A percentile compares a stretch with the other conserved stretches of the same genome.
phyloP scores from a whole-genome alignment of 2,888 invertebrate species.

The Ramazzottius varieornatus region DNA sequence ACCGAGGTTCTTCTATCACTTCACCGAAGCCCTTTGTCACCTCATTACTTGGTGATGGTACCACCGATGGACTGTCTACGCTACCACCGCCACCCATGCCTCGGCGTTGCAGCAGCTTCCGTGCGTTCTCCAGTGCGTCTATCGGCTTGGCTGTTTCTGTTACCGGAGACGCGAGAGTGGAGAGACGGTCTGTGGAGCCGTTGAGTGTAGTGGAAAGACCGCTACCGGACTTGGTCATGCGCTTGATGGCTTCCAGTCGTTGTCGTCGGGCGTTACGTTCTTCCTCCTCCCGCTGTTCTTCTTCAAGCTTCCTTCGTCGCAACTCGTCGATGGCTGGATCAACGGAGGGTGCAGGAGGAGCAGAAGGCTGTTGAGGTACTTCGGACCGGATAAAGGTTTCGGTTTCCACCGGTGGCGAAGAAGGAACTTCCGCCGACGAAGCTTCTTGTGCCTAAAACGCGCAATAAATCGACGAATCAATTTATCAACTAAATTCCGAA shows the following conservation, averaged over 20 bases:
- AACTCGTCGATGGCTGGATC: too few relatives aligned
- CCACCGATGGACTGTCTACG: neutral
- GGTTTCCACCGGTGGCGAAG: too few relatives aligned
- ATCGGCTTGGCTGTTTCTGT: neutral
- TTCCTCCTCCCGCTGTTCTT: neutral
- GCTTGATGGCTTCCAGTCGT: slow-evolving; percentile 2
- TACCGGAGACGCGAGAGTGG: neutral
- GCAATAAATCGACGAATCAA: too few relatives aligned
- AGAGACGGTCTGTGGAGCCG: neutral
- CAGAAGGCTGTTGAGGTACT: too few relatives aligned
- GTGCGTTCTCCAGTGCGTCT: slow-evolving; percentile 1
- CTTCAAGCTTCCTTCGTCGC: neutral
- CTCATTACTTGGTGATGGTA: neutral
- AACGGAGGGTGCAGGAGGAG: too few relatives aligned
- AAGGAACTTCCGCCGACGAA: too few relatives aligned
- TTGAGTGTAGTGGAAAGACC: neutral
- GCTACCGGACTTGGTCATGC: neutral
- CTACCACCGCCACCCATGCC: neutral
- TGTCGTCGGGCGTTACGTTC: neutral
- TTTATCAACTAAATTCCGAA: too few relatives aligned
- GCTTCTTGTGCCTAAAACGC: too few relatives aligned
- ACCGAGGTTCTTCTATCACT: neutral
- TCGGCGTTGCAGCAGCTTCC: neutral
- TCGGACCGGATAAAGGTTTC: too few relatives aligned
- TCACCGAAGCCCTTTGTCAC: neutral